Evolutionary conservation across 2,797 vertebrate species (phyloP).

Genomic region (Lagocephalus sceleratus): DNA sequence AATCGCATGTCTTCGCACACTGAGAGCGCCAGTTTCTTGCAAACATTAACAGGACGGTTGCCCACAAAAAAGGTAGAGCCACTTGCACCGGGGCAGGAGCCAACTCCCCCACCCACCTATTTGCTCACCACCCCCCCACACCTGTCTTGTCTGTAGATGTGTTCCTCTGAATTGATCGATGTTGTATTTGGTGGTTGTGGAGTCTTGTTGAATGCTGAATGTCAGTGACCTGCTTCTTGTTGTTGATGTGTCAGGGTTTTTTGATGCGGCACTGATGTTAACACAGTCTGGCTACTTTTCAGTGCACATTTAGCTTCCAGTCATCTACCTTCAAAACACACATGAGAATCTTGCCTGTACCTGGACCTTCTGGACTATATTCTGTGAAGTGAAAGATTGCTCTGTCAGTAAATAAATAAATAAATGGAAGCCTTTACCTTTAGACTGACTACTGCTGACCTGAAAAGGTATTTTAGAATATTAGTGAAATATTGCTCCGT

Average conservation of each 20-base stretch:
- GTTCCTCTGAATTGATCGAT: constrained; percentile 65
- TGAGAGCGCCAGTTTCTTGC: constrained; percentile 99
- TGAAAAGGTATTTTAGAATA: background rate
- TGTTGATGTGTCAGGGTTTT: constrained; percentile 54
- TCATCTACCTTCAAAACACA: background rate
- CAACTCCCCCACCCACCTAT: constrained; percentile 58
- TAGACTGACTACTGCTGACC: too few species aligned
- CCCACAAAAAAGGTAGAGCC: constrained; percentile 99
- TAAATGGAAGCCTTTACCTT: too few species aligned
- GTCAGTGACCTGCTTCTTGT: constrained; percentile 58
- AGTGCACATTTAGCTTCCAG: background rate
- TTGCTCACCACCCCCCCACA: constrained; percentile 55
- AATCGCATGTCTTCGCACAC: constrained; percentile 99
- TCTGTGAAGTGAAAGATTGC: background rate
- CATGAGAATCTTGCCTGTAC: too few species aligned
- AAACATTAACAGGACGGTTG: constrained; percentile 99
- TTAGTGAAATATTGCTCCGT: constrained; percentile 28
- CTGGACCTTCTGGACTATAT: background rate
- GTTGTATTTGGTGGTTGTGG: constrained; percentile 75
- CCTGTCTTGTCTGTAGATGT: constrained; percentile 72
- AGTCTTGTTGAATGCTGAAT: constrained; percentile 72
- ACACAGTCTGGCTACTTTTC: constrained; percentile 36
- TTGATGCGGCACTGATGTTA: constrained; percentile 27
- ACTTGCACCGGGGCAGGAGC: constrained; percentile 75
- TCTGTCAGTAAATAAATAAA: background rate